A percentile compares a stretch with the other conserved stretches of the same genome.
phyloP scores from a whole-genome alignment of 2,797 vertebrate genomes.

The Pygocentrus nattereri region DNA sequence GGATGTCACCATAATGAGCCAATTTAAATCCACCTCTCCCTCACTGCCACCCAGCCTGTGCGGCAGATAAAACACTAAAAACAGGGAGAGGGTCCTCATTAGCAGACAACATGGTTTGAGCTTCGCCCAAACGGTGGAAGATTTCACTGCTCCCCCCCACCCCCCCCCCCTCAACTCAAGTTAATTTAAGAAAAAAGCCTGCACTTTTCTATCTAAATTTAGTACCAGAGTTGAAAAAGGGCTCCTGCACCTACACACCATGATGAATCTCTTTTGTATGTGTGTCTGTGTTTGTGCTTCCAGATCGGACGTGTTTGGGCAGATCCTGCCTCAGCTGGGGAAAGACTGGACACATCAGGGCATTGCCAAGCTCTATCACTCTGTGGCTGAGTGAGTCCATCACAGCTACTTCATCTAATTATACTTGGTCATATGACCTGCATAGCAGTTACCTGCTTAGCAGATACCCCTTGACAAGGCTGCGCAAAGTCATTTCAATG shows the following conservation, averaged over 20 bases:
- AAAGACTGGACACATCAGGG: constrained; percentile 99
- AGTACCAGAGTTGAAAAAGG: not conserved
- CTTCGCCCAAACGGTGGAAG: constrained; percentile 39
- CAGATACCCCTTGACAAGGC: not conserved
- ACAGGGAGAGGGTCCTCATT: constrained; percentile 68
- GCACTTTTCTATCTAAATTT: constrained; percentile 23
- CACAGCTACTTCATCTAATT: not conserved
- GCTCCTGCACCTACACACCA: not conserved
- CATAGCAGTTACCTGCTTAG: not conserved
- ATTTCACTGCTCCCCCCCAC: not conserved
- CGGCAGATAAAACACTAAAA: constrained; percentile 55
- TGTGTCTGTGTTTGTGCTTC: constrained; percentile 47
- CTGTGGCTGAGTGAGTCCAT: constrained; percentile 93
- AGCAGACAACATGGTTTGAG: constrained; percentile 55
- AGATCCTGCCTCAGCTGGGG: constrained; percentile 96
- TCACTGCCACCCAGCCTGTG: constrained; percentile 57
- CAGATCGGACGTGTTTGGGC: constrained; percentile 97
- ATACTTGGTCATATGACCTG: constrained; percentile 50
- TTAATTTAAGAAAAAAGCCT: constrained; percentile 2
- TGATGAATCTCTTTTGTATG: constrained; percentile 31
- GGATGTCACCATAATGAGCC: constrained; percentile 74
- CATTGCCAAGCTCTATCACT: constrained; percentile 97
- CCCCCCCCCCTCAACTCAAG: constrained; percentile 1
- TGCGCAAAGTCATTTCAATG: not conserved
- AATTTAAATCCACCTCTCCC: constrained; percentile 75